Conservation (phyloP, 2,888 invertebrate species). For the Achlya flavicornis region DNA sequence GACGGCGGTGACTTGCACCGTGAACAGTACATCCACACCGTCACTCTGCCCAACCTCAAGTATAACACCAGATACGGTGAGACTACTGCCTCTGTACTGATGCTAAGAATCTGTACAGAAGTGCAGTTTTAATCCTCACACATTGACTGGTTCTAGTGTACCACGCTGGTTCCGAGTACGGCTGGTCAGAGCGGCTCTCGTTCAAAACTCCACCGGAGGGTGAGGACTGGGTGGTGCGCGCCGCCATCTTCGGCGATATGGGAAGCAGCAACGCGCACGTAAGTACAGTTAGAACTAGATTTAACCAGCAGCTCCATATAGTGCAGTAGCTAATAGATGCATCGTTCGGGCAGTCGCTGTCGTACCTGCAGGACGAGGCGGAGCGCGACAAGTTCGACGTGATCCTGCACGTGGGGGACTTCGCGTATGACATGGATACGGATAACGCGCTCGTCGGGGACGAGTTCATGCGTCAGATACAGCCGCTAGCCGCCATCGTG, state of each 20-base stretch:
- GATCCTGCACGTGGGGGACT: conserved; percentile 96
- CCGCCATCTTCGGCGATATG: conserved; percentile 97
- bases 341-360: conserved; percentile 84
- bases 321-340: neutral
- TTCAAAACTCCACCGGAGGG: conserved; percentile 89
- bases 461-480: conserved; percentile 95
- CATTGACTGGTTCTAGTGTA: conserved; percentile 83
- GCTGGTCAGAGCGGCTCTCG: conserved; percentile 92
- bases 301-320: neutral
- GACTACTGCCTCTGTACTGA: conserved; percentile 10
- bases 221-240: conserved; percentile 89
- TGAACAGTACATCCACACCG: conserved; percentile 91
- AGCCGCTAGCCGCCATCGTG: conserved; percentile 93
- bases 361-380: conserved; percentile 92
- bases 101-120: conserved; percentile 14
- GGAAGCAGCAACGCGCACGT: conserved; percentile 94
- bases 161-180: conserved; percentile 90
- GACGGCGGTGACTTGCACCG: conserved; percentile 88
- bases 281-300: conserved; percentile 24
- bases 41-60: conserved; percentile 83
- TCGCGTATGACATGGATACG: conserved; percentile 96
- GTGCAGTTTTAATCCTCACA: neutral
- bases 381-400: conserved; percentile 92
- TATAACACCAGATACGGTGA: conserved; percentile 86
- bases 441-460: conserved; percentile 93